Evolutionary conservation across 2,113 vertebrate genomes (phyloP), one percentile per base, ranked within the genome.

Genomic region (Myrmophylax atrothorax): DNA sequence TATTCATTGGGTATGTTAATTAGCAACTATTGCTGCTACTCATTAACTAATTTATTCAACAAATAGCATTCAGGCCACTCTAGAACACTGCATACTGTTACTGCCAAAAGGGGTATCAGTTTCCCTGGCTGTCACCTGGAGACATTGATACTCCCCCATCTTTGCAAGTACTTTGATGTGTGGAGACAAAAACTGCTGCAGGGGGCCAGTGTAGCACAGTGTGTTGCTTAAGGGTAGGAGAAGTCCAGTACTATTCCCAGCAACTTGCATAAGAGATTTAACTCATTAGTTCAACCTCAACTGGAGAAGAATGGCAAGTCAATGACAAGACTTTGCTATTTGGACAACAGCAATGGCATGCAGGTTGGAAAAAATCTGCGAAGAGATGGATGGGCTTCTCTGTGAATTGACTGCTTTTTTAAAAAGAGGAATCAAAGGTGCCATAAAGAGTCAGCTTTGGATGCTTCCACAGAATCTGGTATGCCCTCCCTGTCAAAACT

Each of bases 21-120:
- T 94, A 97, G 96, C 88, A 96, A 96, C 90, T 94, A 95, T 93
- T 97, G 95, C 96, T 95, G 95, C 93, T 96, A 96, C 94, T 96
- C 94, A 95, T 97, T 95, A 96, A 94, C 92, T 95, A 97, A 97
- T 96, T 97, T 97, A 96, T 96, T 96, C 96, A 96, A 95, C 92
- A 96, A 96, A 96, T 92, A 96, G 76, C 88, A 96, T 95, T 95
- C 88, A 92, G 66, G 85, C 94, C 80, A 95, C 93, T 96, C 92
- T 96, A 96, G 96, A 92, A 95, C 77, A 83, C 88, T 96, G 95
- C 93, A 92, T 94, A 96, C 79, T 96, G 94, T 96, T 96, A 92
- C 93, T 94, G 90, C 77, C 96, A 93, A 96, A 89, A 92, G 74
- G 87, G 78, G 52, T 96, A 96, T 97, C 95, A 79, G 74, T 95